Evolutionary conservation across 2,797 vertebrate genomes (phyloP), one percentile per base, ranked within the genome.

Genomic region (Pseudochirops corinnae): DNA sequence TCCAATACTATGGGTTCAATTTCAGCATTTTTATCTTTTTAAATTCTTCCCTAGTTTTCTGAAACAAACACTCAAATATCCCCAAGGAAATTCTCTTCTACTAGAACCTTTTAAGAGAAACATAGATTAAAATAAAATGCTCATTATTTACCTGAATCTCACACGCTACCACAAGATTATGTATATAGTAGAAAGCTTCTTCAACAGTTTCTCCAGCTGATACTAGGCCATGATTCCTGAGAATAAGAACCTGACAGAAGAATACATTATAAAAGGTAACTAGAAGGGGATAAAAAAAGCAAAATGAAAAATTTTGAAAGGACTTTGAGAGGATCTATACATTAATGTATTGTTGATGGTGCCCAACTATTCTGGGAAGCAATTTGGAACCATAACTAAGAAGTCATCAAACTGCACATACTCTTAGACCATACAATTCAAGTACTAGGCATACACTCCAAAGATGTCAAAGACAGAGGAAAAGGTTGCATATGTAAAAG

Each of bases 141-240:
- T 53, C 18, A 53, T 46, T 29, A n/a, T 98, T 97, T 98, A 99
- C 99, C 99, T 99, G 99, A 97, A 99, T 99, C 98, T 99, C 99
- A 97, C 99, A 99, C 90, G 99, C 99, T 6, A 99, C 99, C 96
- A 99, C 99, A 96, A 99, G 98, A 97, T 99, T 99, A 98, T 99
- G 99, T 96, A 99, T 99, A 96, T 99, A 99, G 98, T 99, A 99
- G 98, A 99, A 99, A 93, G 99, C 99, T 97, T 99, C 99, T 98
- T 99, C 99, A 50, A 99, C 99, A 0, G 99, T 99, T 98, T 99
- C 99, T 24, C 99, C 99, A 13, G 99, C 98, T 1, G 99, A 98
- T 82, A 99, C 99, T 50, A 99, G 98, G 52, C 99, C 99, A 0
- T 99, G 99, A 96, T 99, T 99, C 98, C 99, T 99, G 91, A 99